Conservation (phyloP, 2,888 invertebrate species). For the Agriotes lineatus region DNA sequence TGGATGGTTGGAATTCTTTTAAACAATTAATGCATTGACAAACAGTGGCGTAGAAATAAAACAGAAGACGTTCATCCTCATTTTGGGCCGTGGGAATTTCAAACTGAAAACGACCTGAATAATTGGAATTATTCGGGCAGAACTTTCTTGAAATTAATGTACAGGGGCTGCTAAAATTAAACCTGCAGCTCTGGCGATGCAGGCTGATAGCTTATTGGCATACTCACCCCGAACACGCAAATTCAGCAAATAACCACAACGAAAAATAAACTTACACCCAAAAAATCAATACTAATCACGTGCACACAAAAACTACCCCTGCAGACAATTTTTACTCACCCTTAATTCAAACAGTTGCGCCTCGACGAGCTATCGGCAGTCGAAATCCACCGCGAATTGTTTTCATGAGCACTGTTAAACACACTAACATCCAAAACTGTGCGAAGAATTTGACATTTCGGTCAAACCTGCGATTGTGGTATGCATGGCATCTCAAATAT, state of each 20-base stretch:
- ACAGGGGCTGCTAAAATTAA: neutral
- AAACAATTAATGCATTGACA: constrained; percentile 52
- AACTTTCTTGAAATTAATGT: constrained; percentile 3
- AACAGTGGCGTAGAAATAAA: constrained; percentile 21
- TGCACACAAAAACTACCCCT: constrained; percentile 48
- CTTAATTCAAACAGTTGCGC: constrained; percentile 24
- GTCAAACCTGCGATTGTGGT: constrained; percentile 77
- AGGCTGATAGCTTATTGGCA: neutral
- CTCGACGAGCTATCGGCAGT: constrained; percentile 25
- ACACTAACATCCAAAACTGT: constrained; percentile 65
- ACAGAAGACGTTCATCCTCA: neutral
- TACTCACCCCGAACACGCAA: neutral
- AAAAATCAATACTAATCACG: constrained; percentile 62
- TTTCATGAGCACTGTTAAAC: constrained; percentile 59
- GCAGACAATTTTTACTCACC: constrained; percentile 49
- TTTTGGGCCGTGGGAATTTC: constrained; percentile 9
- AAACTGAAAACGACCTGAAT: neutral
- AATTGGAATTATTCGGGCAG: neutral
- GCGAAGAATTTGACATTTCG: constrained; percentile 77
- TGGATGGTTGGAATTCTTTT: constrained; percentile 63
- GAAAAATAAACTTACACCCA: constrained; percentile 55
- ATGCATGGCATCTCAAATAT: constrained; percentile 78
- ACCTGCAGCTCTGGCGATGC: neutral
- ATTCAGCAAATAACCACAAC: constrained; percentile 14
- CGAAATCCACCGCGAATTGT: constrained; percentile 43